Evolutionary conservation across 2,888 invertebrate species (phyloP), one percentile per base, ranked within the genome.

Genomic region (Pycnomerus fuliginosus): DNA sequence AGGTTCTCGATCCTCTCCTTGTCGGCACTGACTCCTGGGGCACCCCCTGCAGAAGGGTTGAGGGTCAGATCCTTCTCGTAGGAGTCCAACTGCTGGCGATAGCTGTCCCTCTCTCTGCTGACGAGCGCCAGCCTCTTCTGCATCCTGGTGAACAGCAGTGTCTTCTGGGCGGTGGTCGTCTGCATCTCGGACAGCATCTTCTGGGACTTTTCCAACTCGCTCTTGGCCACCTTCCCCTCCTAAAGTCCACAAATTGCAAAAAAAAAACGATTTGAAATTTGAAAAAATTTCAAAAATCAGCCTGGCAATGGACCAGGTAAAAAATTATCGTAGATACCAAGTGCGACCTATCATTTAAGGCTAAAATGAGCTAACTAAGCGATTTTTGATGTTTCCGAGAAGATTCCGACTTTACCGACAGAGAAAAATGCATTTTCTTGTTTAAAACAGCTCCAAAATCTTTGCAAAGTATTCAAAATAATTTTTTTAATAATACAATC

Each of bases 71-170:
- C 91, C 63, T 85, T 86, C 71, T 91, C 90, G 62, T 88, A 90
- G 36, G 85, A 82, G 62, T 90, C 90, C 29, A 91, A 68, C 58
- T 90, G 83, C 45, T 83, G 80, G 17, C 88, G 80, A 60, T 90
- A 88, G 62, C 87, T 89, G 61, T 91, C 90, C 14, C 91, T 76
- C 67, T 91, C 91, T 20, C 85, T 77, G 7, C 72, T 75, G 1
- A 83, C 75, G 1, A 87, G 74, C 22, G 83, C 64, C 38, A 88
- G 68, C 55, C 87, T 83, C 62, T 85, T 87, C 65, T 89, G 87
- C 57, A 88, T 72, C 2, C 87, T 75, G 45, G 82, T 80, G 40
- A 86, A 80, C 33, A 87, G 77, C 48, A 76, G 82, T 62, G 85
- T 84, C 53, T 85, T 80, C 44, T 82, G 83, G 59, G 86, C 85